phyloP scores from a whole-genome alignment of 1,140 invertebrate genomes.

The Heliconius eleuchia region DNA sequence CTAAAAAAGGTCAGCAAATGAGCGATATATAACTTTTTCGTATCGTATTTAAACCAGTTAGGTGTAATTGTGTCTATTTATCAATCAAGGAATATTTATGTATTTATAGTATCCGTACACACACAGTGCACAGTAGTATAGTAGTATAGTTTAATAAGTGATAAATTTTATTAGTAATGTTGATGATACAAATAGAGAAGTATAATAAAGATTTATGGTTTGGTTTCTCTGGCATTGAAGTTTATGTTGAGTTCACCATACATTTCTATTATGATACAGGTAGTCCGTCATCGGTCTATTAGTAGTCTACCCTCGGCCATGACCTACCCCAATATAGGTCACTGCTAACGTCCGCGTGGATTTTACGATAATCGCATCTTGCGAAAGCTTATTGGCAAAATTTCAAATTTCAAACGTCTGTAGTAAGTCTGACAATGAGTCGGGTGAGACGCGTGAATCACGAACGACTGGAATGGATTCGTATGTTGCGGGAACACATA shows the following conservation, averaged over 20 bases:
- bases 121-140: no score
- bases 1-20: no score
- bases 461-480: constrained; percentile 43
- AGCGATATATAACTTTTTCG: no score
- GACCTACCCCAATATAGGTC: constrained; percentile 72
- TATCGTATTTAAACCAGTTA: no score
- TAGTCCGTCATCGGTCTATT: constrained; percentile 44
- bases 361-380: constrained; percentile 74
- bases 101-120: no score
- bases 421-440: constrained; percentile 71
- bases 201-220: neutral
- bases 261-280: constrained; percentile 12
- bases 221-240: neutral
- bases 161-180: neutral
- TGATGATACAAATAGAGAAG: neutral
- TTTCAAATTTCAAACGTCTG: constrained; percentile 74
- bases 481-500: constrained; percentile 50
- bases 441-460: constrained; percentile 56
- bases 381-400: constrained; percentile 76
- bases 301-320: constrained; percentile 56
- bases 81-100: no score
- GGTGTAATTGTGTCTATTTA: no score
- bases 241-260: neutral
- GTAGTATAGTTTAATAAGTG: no score
- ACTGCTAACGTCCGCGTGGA: constrained; percentile 61